Evolutionary conservation across 2,888 invertebrate species (phyloP).

Genomic region (Loripinus fragilis): DNA sequence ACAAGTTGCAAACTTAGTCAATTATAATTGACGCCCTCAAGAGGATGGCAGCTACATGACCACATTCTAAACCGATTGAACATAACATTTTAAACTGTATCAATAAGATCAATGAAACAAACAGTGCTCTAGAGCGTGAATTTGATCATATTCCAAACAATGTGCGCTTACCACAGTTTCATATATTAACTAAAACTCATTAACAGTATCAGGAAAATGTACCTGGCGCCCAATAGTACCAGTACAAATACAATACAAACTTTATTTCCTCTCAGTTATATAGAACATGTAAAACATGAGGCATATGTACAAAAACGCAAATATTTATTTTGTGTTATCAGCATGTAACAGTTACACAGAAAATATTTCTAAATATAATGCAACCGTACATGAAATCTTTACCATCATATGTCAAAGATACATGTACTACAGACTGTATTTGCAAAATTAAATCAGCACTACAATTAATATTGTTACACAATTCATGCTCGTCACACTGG

Average conservation of each 20-base stretch:
- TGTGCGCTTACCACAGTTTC: background rate
- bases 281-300: no score
- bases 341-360: conserved; percentile 5
- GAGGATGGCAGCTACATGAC: no score
- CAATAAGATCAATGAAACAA: conserved; percentile 7
- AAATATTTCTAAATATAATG: background rate
- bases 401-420: conserved; percentile 2
- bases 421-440: conserved; percentile 16
- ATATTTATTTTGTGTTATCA: no score
- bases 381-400: conserved; percentile 11
- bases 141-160: background rate
- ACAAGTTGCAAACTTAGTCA: no score
- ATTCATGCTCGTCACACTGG: conserved; percentile 5
- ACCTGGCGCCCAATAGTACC: background rate
- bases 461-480: background rate
- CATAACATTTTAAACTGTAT: conserved; percentile 5
- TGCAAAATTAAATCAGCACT: conserved; percentile 10
- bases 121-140: background rate
- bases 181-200: background rate
- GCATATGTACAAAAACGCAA: no score
- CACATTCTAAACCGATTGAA: background rate
- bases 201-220: conserved; percentile 3
- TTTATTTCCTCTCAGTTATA: no score
- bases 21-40: no score
- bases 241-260: no score